Conservation (phyloP, 2,888 invertebrate species). For the Rugalucina vietnamica region DNA sequence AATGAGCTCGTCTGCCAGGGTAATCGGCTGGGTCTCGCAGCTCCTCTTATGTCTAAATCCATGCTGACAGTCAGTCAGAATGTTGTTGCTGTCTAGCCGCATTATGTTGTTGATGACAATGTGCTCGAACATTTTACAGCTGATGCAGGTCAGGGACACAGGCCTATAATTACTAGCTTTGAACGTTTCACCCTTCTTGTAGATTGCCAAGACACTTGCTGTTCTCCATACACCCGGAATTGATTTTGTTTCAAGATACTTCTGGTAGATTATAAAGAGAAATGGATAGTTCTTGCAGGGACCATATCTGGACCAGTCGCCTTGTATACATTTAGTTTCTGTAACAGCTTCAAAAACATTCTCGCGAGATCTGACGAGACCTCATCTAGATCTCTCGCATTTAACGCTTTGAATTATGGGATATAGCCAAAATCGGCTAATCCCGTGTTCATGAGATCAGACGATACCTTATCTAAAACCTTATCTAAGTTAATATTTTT, state of each 20-base stretch:
- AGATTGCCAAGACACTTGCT: conserved; percentile 16
- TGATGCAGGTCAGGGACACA: not conserved
- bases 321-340: conserved; percentile 12
- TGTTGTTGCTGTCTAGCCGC: not conserved
- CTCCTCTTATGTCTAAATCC: not conserved
- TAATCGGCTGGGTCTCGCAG: not conserved
- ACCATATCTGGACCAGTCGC: conserved; percentile 25
- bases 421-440: too few relatives aligned
- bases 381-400: too few relatives aligned
- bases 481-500: too few relatives aligned
- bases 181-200: not conserved
- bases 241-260: not conserved
- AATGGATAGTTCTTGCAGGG: conserved; percentile 9
- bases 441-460: too few relatives aligned
- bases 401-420: too few relatives aligned
- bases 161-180: not conserved
- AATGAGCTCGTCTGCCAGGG: not conserved
- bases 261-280: conserved; percentile 21
- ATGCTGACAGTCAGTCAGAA: not conserved
- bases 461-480: too few relatives aligned
- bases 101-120: too few relatives aligned
- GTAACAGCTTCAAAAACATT: not conserved
- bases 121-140: not conserved
- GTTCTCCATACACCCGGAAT: conserved; percentile 26
- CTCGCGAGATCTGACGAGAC: too few relatives aligned